Evolutionary conservation across 64 coral and sea anemone species (phyloP).

Genomic region (Dendronephthya gigantea): DNA sequence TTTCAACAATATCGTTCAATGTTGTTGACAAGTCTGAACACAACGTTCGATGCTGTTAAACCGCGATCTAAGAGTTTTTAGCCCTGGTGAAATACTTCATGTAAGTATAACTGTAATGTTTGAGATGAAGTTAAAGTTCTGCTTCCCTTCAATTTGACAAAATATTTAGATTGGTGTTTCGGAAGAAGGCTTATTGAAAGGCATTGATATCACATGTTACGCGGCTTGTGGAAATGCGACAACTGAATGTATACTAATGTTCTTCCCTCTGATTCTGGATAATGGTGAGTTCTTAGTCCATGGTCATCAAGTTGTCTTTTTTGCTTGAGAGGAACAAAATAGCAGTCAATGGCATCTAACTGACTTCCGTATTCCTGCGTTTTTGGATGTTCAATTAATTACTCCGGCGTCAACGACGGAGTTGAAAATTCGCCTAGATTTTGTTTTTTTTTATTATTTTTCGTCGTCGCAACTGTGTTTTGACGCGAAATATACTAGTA

Average conservation of each 20-base stretch:
- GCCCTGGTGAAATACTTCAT: too few species aligned
- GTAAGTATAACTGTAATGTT: too few species aligned
- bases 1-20: too few species aligned
- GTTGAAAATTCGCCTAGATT: too few species aligned
- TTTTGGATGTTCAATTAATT: too few species aligned
- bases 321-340: neutral
- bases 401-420: too few species aligned
- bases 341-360: neutral
- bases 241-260: neutral
- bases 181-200: constrained; percentile 50
- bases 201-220: constrained; percentile 67
- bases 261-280: neutral
- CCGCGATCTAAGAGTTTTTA: too few species aligned
- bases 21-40: too few species aligned
- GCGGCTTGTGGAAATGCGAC: constrained; percentile 40
- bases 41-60: too few species aligned
- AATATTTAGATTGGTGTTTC: constrained; percentile 46
- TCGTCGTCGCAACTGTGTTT: too few species aligned
- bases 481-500: too few species aligned
- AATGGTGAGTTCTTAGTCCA: neutral
- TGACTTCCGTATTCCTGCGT: neutral
- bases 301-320: neutral
- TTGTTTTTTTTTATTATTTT: too few species aligned
- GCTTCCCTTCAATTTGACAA: neutral
- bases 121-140: neutral